Conservation (phyloP, 1,140 invertebrate genomes). For the Prorops nasuta region DNA sequence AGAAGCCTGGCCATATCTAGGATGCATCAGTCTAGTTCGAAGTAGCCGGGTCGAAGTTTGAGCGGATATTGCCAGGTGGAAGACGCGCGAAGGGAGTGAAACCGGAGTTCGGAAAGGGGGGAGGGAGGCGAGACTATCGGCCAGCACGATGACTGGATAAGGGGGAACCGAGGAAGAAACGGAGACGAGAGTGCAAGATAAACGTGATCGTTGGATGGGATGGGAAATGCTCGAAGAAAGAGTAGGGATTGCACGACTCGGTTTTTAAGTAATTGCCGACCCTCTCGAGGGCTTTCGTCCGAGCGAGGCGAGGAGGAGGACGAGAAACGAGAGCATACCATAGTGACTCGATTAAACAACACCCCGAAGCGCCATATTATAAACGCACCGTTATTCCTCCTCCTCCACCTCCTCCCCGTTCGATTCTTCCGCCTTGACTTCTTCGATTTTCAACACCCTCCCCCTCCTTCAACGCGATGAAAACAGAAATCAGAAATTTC, state of each 20-base stretch:
- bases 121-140: too few species aligned
- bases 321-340: constrained; percentile 18
- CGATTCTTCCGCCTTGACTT: constrained; percentile 12
- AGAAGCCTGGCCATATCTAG: too few species aligned
- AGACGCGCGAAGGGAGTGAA: background rate
- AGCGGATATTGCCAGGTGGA: too few species aligned
- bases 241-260: constrained; percentile 19
- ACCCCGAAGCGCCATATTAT: constrained; percentile 27
- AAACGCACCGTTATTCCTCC: constrained; percentile 36
- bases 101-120: too few species aligned
- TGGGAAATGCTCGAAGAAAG: background rate
- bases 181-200: too few species aligned
- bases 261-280: constrained; percentile 38
- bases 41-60: too few species aligned
- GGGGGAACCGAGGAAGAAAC: too few species aligned
- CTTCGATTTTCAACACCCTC: background rate
- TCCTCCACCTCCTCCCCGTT: constrained; percentile 16
- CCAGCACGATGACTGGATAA: too few species aligned
- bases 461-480: background rate
- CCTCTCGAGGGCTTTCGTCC: constrained; percentile 31
- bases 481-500: too few species aligned
- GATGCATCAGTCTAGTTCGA: too few species aligned
- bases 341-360: constrained; percentile 39
- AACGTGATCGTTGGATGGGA: too few species aligned
- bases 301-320: constrained; percentile 15